Base-by-base conservation (phyloP, 2,797 vertebrate genomes). In the Parambassis ranga region DNA sequence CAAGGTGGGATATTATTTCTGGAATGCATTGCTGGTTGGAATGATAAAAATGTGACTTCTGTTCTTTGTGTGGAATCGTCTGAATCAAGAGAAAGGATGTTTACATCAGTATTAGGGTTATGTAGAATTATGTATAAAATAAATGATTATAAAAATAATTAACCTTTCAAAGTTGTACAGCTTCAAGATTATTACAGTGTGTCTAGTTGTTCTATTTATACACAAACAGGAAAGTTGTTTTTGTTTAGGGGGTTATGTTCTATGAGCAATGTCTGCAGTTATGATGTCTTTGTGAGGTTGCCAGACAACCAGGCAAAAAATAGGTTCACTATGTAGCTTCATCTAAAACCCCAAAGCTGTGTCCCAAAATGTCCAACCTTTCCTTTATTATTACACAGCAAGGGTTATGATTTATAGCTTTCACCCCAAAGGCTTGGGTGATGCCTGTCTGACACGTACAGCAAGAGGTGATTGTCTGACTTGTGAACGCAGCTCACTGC, bases 401-500 rank as follows among this genome's bases (percentile, higher is more conserved):
- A n/a, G 14, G 15, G 13, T 49, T 10, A 32, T 46, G 36, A 76
- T 59, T 63, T 67, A 37, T 60, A 33, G 14, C 42, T 50, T 52
- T 59, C 64, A 52, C 39, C 27, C 64, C 35, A 63, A 38, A 74
- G 68, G 64, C 48, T 60, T 68, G 63, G 39, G 61, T 28, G 0
- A 7, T 47, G 46, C 32, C 42, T 62, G 37, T 46, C 51, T 47
- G 64, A 65, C 70, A 79, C 75, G 61, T 44, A 51, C 7, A 4
- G 15, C 61, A 22, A 73, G 70, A 65, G 15, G 36, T 63, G 78
- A 84, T 73, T 71, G 61, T 65, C 74, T 56, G 63, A 70, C 53
- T 73, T 77, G 77, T 73, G 70, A 79, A 57, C 75, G 61, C 79
- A 52, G 24, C 53, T 53, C 66, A 15, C 71, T 26, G 71, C 51